Evolutionary conservation across 2,113 vertebrate species (phyloP).

Genomic region (Brienomyrus longianalis): DNA sequence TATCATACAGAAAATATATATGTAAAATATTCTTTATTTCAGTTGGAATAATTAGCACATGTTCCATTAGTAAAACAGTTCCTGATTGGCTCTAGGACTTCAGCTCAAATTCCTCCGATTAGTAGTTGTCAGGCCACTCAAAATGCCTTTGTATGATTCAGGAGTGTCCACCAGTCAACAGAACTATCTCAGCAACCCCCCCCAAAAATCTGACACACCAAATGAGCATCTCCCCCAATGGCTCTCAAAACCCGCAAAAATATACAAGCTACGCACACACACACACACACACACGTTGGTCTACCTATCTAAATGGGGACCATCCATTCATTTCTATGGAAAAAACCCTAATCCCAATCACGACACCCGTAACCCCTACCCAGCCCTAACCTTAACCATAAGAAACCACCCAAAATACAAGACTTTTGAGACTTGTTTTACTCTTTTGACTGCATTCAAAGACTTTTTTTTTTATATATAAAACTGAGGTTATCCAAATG

Average conservation of each 20-base stretch:
- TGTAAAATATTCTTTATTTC: constrained; percentile 40
- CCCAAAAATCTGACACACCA: neutral
- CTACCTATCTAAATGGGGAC: too few species aligned
- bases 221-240: neutral
- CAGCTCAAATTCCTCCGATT: constrained; percentile 62
- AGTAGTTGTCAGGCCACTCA: constrained; percentile 47
- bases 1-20: neutral
- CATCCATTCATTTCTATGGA: too few species aligned
- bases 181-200: neutral
- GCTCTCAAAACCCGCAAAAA: neutral
- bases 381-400: too few species aligned
- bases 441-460: too few species aligned
- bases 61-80: constrained; percentile 52
- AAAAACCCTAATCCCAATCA: too few species aligned
- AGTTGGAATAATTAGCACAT: constrained; percentile 49
- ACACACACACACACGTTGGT: neutral
- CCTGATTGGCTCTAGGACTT: constrained; percentile 50
- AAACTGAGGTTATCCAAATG: too few species aligned
- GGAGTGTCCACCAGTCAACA: neutral
- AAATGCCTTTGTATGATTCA: constrained; percentile 52
- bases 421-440: too few species aligned
- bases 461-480: too few species aligned
- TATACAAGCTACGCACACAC: neutral
- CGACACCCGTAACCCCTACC: too few species aligned
- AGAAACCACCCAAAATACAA: too few species aligned